These are phyloP conservation scores for Drosophila ustulata DNA, from an alignment of 2,888 invertebrate genomes.

Conservation along the genomic window DNA sequence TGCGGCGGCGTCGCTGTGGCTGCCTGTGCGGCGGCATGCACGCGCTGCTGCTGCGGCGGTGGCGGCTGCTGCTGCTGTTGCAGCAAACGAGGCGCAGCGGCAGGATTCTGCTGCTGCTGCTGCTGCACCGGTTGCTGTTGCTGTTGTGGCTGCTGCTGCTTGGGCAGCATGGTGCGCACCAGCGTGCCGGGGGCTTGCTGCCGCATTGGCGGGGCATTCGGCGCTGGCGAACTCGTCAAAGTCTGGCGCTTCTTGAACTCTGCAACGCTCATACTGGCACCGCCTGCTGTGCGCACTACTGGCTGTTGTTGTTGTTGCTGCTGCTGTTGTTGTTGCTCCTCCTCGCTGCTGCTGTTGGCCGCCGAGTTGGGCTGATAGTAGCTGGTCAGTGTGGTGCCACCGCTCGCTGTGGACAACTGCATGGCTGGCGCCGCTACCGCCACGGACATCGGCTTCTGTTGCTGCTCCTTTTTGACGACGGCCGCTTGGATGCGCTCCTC, in stretches of 20 bases:
- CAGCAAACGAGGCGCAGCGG: slow-evolving; percentile 47
- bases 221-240: slow-evolving; percentile 41
- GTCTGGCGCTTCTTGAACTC: slow-evolving; percentile 83
- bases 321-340: slow-evolving; percentile 71
- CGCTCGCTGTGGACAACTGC: slow-evolving; percentile 34
- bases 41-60: slow-evolving; percentile 41
- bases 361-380: slow-evolving; percentile 64
- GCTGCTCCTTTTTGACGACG: slow-evolving; percentile 83
- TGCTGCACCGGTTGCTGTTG: slow-evolving; percentile 36
- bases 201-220: slow-evolving; percentile 41
- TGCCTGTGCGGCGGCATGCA: slow-evolving; percentile 21
- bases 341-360: slow-evolving; percentile 65
- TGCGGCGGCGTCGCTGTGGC: slow-evolving; percentile 76
- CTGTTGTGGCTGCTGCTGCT: slow-evolving; percentile 40
- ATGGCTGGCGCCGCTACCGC: slow-evolving; percentile 15
- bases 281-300: slow-evolving; percentile 77
- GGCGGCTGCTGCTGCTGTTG: slow-evolving; percentile 35
- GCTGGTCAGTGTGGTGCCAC: slow-evolving; percentile 79
- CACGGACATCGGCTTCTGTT: slow-evolving; percentile 34
- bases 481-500: slow-evolving; percentile 84
- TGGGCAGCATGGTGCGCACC: slow-evolving; percentile 62
- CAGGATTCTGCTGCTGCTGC: slow-evolving; percentile 23
- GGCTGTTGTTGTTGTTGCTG: slow-evolving; percentile 54
- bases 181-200: slow-evolving; percentile 47
- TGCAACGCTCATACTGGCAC: slow-evolving; percentile 80